Evolutionary conservation across 2,888 invertebrate genomes (phyloP).

Genomic region (Amaurobius ferox): DNA sequence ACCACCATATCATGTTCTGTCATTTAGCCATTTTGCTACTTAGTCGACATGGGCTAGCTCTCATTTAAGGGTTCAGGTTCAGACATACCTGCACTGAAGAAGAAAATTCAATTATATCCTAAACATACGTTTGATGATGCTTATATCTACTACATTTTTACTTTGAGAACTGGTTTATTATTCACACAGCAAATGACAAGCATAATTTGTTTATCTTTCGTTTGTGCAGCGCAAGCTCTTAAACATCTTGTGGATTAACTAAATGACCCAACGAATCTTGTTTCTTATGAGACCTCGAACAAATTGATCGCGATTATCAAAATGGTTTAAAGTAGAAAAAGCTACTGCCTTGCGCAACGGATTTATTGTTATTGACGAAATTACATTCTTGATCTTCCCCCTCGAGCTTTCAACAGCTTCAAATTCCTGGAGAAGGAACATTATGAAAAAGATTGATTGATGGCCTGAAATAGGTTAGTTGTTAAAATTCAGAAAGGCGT

Average conservation of each 20-base stretch:
- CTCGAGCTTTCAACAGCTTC: neutral
- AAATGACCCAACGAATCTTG: neutral
- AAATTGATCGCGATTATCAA: neutral
- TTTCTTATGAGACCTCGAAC: neutral
- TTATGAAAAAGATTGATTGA: neutral
- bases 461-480: slow-evolving; percentile 8
- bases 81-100: too few species aligned
- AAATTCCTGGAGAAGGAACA: neutral
- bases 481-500: neutral
- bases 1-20: too few species aligned
- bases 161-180: neutral
- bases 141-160: too few species aligned
- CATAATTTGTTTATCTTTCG: neutral
- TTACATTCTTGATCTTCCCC: neutral
- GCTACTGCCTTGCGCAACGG: neutral
- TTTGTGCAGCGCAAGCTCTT: neutral
- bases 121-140: too few species aligned
- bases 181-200: neutral
- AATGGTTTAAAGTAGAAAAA: neutral
- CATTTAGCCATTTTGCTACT: too few species aligned
- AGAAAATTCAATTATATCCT: too few species aligned
- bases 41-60: too few species aligned
- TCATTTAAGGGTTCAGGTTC: too few species aligned
- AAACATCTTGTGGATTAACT: neutral
- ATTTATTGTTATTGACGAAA: neutral